phyloP scores from a whole-genome alignment of 2,888 invertebrate genomes.

The Piscicola geometra region DNA sequence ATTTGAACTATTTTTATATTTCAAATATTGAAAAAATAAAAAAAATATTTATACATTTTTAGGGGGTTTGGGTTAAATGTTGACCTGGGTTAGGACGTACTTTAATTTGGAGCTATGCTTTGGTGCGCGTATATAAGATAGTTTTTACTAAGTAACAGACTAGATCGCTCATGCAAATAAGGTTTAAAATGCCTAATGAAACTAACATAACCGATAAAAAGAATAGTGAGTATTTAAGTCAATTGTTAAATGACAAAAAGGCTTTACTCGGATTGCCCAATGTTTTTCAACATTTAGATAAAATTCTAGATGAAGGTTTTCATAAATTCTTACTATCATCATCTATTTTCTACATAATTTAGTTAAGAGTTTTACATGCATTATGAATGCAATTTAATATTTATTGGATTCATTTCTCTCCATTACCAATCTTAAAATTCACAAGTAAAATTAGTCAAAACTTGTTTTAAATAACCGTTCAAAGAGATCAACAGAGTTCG shows the following conservation, averaged over 20 bases:
- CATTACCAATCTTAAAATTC: too few relatives aligned
- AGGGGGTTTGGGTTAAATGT: background rate
- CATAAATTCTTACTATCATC: background rate
- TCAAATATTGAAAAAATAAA: background rate
- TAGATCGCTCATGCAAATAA: background rate
- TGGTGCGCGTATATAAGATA: background rate
- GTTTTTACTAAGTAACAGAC: background rate
- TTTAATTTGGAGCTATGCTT: background rate
- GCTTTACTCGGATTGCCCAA: slow-evolving; percentile 98
- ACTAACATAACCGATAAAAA: slow-evolving; percentile 40
- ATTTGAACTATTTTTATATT: too few relatives aligned
- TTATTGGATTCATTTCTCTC: too few relatives aligned
- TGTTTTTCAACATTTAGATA: slow-evolving; percentile 97
- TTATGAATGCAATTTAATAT: too few relatives aligned
- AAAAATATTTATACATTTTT: background rate
- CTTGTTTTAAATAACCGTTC: background rate
- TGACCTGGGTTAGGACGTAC: background rate
- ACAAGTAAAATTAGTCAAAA: too few relatives aligned
- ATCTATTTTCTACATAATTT: slow-evolving; percentile 10
- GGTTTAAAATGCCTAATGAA: slow-evolving; percentile 4
- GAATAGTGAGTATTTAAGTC: slow-evolving; percentile 90
- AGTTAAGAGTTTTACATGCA: background rate
- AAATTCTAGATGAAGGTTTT: slow-evolving; percentile 96
- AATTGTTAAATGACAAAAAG: slow-evolving; percentile 99
- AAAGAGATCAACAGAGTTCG: slow-evolving; percentile 81